Evolutionary conservation across 1,140 invertebrate species (phyloP), one percentile per base, ranked within the genome.

Genomic region (Leptopilina boulardi): DNA sequence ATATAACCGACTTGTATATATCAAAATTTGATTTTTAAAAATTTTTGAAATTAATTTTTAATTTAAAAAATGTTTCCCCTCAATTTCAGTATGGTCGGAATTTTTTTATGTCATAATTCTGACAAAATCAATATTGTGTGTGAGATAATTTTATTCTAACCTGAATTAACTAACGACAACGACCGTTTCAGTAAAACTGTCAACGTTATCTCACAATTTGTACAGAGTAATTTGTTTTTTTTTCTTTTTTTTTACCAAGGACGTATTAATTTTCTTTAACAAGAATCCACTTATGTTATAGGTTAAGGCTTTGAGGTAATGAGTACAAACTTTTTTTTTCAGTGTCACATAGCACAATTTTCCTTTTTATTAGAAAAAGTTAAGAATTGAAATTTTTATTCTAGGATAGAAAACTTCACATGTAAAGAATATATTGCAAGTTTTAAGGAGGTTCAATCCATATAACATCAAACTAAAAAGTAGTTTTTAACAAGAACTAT

Each of bases 231-330:
- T 34, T 66, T 30, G 59, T 54, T 38, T 38, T 38, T 9, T 66
- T 66, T 54, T 38, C 9, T 38, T 9, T 66, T 66, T 66, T 30
- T 30, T 66, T 13, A 66, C 59, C 59, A 66, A 66, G 59, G 26
- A 34, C 59, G 11, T n/a, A 66, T 66, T 66, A 34, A n/a, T 66
- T 66, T 66, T 66, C 56, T 66, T 66, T 66, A 34, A n/a, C 26
- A 66, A 66, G 59, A 34, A 26, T 30, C 21, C 21, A 34, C 26
- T 26, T 30, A 30, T 23, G 3, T n/a, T 30, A 30, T n/a, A 26
- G 23, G 59, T 66, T 30, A 66, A 66, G 23, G 13, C 59, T 66
- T 51, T 30, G 23, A n/a, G 59, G 15, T 34, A 66, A 66, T 66
- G 59, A 66, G 59, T 13, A 30, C 26, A 66, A 66, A 66, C 26